Conservation (phyloP, 2,888 invertebrate genomes). For the Hirtodrosophila histrioides region DNA sequence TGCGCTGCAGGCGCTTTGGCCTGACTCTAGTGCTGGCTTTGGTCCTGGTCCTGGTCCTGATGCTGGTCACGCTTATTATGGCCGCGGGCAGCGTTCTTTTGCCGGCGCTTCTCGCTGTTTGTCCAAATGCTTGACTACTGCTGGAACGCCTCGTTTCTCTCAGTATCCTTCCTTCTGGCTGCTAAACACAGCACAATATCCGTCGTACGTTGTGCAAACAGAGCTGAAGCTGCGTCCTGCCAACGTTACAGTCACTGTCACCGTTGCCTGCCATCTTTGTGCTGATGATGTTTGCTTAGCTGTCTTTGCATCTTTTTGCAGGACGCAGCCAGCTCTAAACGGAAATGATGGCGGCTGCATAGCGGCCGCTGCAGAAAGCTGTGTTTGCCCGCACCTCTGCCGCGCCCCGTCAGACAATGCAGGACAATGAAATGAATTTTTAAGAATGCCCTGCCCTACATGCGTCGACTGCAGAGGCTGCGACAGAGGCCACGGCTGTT, state of each 20-base stretch:
- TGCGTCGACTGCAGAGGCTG: conserved; percentile 42
- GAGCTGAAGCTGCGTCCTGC: conserved; percentile 26
- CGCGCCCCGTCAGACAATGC: conserved; percentile 70
- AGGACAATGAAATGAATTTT: conserved; percentile 81
- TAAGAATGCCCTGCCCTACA: conserved; percentile 75
- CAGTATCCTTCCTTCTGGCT: conserved; percentile 45
- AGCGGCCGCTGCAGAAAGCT: conserved; percentile 69
- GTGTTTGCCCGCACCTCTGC: conserved; percentile 68
- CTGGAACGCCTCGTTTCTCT: conserved; percentile 36
- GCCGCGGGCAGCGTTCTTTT: conserved; percentile 66
- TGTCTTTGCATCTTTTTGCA: conserved; percentile 79
- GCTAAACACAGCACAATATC: conserved; percentile 79
- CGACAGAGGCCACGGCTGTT: conserved; percentile 9
- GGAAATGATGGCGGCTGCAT: conserved; percentile 78
- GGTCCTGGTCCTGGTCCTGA: conserved; percentile 15
- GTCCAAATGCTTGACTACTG: conserved; percentile 74
- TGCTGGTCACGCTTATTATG: conserved; percentile 76
- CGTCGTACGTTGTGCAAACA: conserved; percentile 76
- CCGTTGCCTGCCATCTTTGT: conserved; percentile 70
- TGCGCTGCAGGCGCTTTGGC: conserved; percentile 50
- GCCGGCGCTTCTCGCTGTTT: conserved; percentile 70
- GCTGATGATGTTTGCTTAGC: conserved; percentile 81
- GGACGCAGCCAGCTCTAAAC: conserved; percentile 75
- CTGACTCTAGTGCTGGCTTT: conserved; percentile 10
- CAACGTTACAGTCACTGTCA: conserved; percentile 25